Evolutionary conservation across 1,140 invertebrate genomes (phyloP), one percentile per base, ranked within the genome.

Genomic region (Nasonia longicornis): DNA sequence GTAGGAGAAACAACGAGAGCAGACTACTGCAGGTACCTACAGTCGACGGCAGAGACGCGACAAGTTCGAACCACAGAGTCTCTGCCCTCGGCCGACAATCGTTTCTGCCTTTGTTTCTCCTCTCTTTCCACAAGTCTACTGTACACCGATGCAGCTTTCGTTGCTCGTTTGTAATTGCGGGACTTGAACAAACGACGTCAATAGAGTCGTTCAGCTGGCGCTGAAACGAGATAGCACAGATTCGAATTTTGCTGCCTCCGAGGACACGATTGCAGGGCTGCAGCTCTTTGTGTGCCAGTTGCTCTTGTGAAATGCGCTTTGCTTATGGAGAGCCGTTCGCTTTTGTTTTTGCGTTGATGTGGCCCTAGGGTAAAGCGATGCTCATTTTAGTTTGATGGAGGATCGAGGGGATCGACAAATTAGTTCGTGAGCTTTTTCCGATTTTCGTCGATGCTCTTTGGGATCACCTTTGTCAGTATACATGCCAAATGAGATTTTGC

Each of bases 141-240:
- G 14, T 48, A 58, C 16, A 20, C 52, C 14, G 52, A 20, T n/a
- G 6, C 20, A 58, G 52, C 48, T 74, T 35, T 74, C 26, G 14
- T 4, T 16, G 45, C 14, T 42, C 26, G 52, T 20, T 58, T 63
- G 72, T 74, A 74, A 74, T 74, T 74, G 48, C 48, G 20, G 22
- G 45, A 73, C 16, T 58, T 6, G 16, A 58, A 58, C 16, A 58
- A 58, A 58, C 52, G 52, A 58, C 16, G 52, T 58, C 52, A 8
- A 20, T 20, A 58, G 52, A 58, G 52, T 58, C 52, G 20, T 58
- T 58, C 52, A n/a, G 52, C 6, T 58, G 20, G 16, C 20, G 52
- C 20, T 58, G 52, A 2, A 58, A 58, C 52, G 52, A 6, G 20
- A 58, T 58, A 58, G 16, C 16, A 6, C 14, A 42, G 69, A 35